Evolutionary conservation across 1,140 invertebrate species (phyloP).

Genomic region (Periplaneta americana): DNA sequence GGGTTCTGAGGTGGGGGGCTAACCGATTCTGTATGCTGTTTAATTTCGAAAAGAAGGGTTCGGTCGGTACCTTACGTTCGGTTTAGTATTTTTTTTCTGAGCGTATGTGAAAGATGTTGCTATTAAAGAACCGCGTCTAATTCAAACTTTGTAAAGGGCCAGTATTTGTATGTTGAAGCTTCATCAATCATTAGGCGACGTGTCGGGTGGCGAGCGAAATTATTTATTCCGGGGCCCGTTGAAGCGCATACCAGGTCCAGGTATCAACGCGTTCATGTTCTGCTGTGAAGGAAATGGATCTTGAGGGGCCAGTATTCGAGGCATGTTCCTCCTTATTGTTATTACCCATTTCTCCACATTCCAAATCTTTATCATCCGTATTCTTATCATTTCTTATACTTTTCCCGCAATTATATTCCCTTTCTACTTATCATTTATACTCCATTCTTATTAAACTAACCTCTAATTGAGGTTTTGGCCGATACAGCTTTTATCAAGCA

Average conservation of each 20-base stretch:
- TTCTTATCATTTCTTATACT: too few relatives aligned
- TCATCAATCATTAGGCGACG: background rate
- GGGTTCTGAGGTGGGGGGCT: background rate
- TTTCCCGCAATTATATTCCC: too few relatives aligned
- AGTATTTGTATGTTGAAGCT: background rate
- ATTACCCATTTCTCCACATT: too few relatives aligned
- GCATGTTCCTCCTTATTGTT: too few relatives aligned
- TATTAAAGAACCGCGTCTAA: background rate
- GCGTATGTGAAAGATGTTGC: background rate
- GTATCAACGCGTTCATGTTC: too few relatives aligned
- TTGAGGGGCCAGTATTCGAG: too few relatives aligned
- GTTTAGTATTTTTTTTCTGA: background rate
- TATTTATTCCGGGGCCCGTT: background rate
- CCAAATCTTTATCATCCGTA: too few relatives aligned
- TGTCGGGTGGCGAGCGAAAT: background rate
- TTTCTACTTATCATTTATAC: too few relatives aligned
- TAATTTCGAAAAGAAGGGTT: background rate
- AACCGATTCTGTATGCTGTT: background rate
- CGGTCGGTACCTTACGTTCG: background rate
- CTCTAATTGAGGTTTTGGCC: too few relatives aligned
- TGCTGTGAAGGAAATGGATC: too few relatives aligned
- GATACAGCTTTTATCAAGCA: too few relatives aligned
- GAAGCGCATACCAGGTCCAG: background rate
- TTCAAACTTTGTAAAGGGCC: background rate
- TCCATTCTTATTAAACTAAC: too few relatives aligned